These are phyloP conservation scores for Apodemia hepburni DNA, from an alignment of 2,888 invertebrate species.

Conservation along the genomic window DNA sequence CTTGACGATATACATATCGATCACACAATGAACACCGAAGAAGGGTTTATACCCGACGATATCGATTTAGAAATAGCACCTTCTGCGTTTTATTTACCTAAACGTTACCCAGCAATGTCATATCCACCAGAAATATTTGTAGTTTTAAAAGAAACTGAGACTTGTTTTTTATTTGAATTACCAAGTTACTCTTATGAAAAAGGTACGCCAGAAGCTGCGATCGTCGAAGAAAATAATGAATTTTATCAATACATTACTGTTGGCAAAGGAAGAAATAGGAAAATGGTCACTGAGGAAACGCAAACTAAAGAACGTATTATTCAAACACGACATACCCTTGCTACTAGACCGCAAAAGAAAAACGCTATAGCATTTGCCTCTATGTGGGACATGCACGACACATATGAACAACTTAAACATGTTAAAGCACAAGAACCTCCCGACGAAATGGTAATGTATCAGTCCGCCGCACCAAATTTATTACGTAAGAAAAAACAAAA, in stretches of 20 bases:
- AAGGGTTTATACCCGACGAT: slow-evolving; percentile 45
- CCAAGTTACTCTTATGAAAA: slow-evolving; percentile 82
- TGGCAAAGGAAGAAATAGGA: slow-evolving; percentile 84
- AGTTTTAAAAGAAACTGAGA: slow-evolving; percentile 84
- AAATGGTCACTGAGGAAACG: slow-evolving; percentile 83
- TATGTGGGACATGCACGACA: slow-evolving; percentile 89
- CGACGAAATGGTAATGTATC: slow-evolving; percentile 71
- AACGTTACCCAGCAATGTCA: slow-evolving; percentile 46
- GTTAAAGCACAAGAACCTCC: slow-evolving; percentile 46
- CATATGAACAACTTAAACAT: slow-evolving; percentile 73
- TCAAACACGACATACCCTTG: slow-evolving; percentile 83
- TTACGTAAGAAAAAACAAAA: slow-evolving; percentile 49
- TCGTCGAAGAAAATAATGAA: slow-evolving; percentile 82
- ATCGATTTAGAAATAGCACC: slow-evolving; percentile 54
- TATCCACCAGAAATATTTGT: slow-evolving; percentile 81
- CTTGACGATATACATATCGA: slow-evolving; percentile 76
- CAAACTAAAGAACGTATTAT: slow-evolving; percentile 82
- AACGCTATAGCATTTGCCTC: slow-evolving; percentile 84
- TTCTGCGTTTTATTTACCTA: slow-evolving; percentile 63
- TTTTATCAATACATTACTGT: slow-evolving; percentile 84
- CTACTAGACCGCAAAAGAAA: slow-evolving; percentile 71
- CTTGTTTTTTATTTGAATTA: slow-evolving; percentile 82
- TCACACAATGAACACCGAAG: slow-evolving; percentile 66
- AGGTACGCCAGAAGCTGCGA: slow-evolving; percentile 78
- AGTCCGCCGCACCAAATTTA: slow-evolving; percentile 51